A percentile compares a stretch with the other conserved stretches of the same genome.
phyloP scores from a whole-genome alignment of 2,113 vertebrate genomes.

The Copsychus sechellarum region DNA sequence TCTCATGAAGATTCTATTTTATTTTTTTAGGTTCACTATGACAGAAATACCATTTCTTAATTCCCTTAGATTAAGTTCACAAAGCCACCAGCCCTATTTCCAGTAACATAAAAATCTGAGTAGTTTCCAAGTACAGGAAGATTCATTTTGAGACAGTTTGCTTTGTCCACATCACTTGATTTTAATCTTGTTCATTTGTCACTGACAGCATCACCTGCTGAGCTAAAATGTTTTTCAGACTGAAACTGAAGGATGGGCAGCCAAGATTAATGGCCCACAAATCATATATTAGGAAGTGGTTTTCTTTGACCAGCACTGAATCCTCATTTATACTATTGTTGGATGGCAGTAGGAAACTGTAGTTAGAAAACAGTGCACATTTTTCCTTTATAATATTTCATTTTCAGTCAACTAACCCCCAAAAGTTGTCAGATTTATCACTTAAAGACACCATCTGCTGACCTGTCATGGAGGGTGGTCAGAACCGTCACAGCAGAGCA shows the following conservation, averaged over 20 bases:
- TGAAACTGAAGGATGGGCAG: conserved; percentile 39
- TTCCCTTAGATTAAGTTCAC: neutral
- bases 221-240: conserved; percentile 58
- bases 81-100: neutral
- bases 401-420: conserved; percentile 18
- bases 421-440: conserved; percentile 53
- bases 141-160: conserved; percentile 37
- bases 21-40: neutral
- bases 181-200: conserved; percentile 68
- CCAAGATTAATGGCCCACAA: conserved; percentile 55
- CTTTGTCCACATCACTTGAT: conserved; percentile 56
- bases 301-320: conserved; percentile 40
- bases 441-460: conserved; percentile 48
- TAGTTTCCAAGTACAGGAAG: neutral
- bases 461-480: conserved; percentile 8
- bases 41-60: neutral
- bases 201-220: conserved; percentile 70
- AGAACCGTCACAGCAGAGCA: neutral
- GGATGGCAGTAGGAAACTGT: neutral
- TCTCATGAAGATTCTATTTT: neutral
- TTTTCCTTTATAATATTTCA: conserved; percentile 14
- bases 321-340: conserved; percentile 2
- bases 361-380: neutral
- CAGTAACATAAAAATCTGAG: neutral
- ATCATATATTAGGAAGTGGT: conserved; percentile 17